Evolutionary conservation across 1,140 invertebrate genomes (phyloP).

Genomic region (Orchestia grillus): DNA sequence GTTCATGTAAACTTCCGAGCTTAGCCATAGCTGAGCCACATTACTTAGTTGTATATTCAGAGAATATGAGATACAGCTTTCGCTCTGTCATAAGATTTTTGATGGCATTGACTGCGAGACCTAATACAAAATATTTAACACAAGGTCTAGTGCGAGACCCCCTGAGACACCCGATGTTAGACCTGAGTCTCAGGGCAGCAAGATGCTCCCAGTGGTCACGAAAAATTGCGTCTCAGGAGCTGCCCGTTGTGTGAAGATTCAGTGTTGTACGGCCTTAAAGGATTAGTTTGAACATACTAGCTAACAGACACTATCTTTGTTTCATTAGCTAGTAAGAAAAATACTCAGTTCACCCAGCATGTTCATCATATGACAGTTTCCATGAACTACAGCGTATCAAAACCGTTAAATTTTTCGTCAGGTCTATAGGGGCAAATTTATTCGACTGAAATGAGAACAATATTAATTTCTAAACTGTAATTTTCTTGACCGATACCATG

Average conservation of each 20-base stretch:
- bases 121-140: too few species aligned
- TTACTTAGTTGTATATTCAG: too few species aligned
- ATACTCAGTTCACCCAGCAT: background rate
- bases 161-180: too few species aligned
- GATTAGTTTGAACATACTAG: background rate
- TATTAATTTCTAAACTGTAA: background rate
- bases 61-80: too few species aligned
- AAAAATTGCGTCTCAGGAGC: background rate
- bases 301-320: background rate
- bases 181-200: too few species aligned
- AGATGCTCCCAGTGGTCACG: too few species aligned
- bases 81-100: too few species aligned
- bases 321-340: background rate
- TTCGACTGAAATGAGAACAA: background rate
- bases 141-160: too few species aligned
- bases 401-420: background rate
- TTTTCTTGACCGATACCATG: background rate
- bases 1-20: too few species aligned
- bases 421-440: background rate
- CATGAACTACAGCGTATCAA: background rate
- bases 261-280: background rate
- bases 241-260: background rate
- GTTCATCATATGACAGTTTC: background rate
- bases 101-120: too few species aligned
- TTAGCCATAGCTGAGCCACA: too few species aligned